These are phyloP conservation scores for Dynastes grantii DNA, from an alignment of 2,888 invertebrate species.

Conservation along the genomic window DNA sequence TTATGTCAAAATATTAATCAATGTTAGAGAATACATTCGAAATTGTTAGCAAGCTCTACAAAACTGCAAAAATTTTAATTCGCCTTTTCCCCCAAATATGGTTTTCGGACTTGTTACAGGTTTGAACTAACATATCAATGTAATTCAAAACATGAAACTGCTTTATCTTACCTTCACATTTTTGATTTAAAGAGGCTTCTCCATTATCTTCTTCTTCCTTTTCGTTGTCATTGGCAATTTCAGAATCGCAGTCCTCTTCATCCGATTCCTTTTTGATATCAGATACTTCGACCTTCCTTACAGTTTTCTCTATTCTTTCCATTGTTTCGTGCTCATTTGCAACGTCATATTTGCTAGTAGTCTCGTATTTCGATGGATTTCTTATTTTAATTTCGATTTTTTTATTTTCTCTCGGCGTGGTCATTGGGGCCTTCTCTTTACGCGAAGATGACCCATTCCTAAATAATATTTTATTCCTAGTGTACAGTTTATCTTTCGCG, in stretches of 20 bases:
- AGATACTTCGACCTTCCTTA: conserved; percentile 60
- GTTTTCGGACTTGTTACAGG: too few relatives aligned
- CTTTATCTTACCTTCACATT: conserved; percentile 59
- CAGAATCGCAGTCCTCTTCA: conserved; percentile 58
- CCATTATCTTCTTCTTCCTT: conserved; percentile 54
- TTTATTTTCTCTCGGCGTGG: conserved; percentile 60
- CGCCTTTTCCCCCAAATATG: too few relatives aligned
- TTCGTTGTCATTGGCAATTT: conserved; percentile 62
- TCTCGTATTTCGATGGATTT: conserved; percentile 66
- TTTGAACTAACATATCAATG: too few relatives aligned
- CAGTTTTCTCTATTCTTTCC: conserved; percentile 48
- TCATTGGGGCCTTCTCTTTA: conserved; percentile 53
- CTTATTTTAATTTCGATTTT: conserved; percentile 68
- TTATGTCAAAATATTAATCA: too few relatives aligned
- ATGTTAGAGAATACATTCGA: too few relatives aligned
- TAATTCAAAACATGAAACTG: too few relatives aligned
- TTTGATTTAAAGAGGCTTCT: conserved; percentile 57
- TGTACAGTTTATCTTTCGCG: conserved; percentile 34
- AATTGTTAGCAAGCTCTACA: too few relatives aligned
- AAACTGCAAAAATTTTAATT: too few relatives aligned
- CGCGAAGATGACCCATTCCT: conserved; percentile 38
- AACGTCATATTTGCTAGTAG: conserved; percentile 51
- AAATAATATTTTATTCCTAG: conserved; percentile 41
- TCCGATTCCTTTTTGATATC: conserved; percentile 52
- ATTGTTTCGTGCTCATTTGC: conserved; percentile 49